Conservation (phyloP, 2,888 invertebrate genomes). For the Ditylenchus weischeri region DNA sequence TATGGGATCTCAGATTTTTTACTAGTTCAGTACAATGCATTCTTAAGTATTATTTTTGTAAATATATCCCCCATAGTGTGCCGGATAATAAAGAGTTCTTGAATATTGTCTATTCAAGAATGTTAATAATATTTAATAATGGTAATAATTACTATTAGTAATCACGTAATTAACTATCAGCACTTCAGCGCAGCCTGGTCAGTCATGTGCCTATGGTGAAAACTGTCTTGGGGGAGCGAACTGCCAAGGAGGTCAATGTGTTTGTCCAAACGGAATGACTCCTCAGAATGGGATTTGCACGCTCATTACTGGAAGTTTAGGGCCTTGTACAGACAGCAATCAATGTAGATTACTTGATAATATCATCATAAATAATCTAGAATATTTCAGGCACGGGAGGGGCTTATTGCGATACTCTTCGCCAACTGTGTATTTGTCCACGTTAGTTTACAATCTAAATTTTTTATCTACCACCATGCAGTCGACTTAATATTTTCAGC, state of each 20-base stretch:
- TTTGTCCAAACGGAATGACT: constrained; percentile 41
- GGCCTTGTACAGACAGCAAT: constrained; percentile 35
- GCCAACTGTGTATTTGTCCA: constrained; percentile 43
- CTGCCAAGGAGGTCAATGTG: constrained; percentile 39
- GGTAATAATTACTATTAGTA: no score
- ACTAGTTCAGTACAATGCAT: no score
- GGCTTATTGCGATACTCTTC: constrained; percentile 38
- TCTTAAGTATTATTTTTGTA: no score
- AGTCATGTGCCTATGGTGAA: constrained; percentile 43
- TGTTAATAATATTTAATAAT: no score
- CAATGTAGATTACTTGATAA: constrained; percentile 29
- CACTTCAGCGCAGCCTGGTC: constrained; percentile 50
- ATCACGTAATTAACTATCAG: no score
- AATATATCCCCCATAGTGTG: no score
- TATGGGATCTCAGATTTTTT: no score
- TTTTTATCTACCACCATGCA: neutral
- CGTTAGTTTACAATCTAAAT: constrained; percentile 23
- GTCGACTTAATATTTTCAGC: constrained; percentile 23
- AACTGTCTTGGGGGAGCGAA: constrained; percentile 46
- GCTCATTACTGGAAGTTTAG: constrained; percentile 32
- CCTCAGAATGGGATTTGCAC: constrained; percentile 19
- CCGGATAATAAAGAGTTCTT: no score
- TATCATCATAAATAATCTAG: no score
- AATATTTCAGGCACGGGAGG: constrained; percentile 28
- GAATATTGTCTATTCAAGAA: no score